Base-by-base conservation (phyloP, 2,888 invertebrate genomes). In the Torymus aiolomorphi region DNA sequence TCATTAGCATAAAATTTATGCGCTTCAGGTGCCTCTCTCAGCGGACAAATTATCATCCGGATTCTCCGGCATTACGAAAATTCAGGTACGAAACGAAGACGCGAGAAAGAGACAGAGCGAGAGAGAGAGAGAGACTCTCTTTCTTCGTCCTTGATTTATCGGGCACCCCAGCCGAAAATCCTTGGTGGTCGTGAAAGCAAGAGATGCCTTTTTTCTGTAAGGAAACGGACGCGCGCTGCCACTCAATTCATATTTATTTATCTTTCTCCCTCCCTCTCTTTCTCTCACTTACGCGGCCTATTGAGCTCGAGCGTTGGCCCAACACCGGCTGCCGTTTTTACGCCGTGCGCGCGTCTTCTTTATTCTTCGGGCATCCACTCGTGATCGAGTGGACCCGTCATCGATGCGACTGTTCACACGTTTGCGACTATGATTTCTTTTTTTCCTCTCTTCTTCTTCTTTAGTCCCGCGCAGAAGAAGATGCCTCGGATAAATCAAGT, bases 101-200 rank as follows among this genome's bases (percentile, higher is more conserved):
- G 14, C 8, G n/a, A 13, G 1, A n/a, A n/a, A 14, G n/a, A n/a
- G n/a, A 5, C 3, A 3, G 31, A 31, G 31, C 3, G 31, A 31
- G 31, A 31, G 31, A 31, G 31, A 31, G 31, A 31, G 31, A 16
- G 11, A 61, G 24, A 61, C 1, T 61, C 61, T 13, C 57, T 59
- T 59, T 18, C 12, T 24, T 11, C 61, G 51, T 52, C 63, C 24
- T 57, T 71, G 70, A 76, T 76, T 76, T 76, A 76, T 76, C 49
- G 20, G 24, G 42, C 62, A 61, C 42, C 63, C 61, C 20, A n/a
- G 61, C 24, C 2, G 51, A n/a, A 24, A 20, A 56, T 11, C 84
- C 80, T 82, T 71, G 83, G 85, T 83, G 83, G 83, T 83, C 69
- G 54, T 16, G 16, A 76, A 52, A 51, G 56, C n/a, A 18, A 16